Base-by-base conservation (phyloP, 2,888 invertebrate genomes). In the Torymus auratus region DNA sequence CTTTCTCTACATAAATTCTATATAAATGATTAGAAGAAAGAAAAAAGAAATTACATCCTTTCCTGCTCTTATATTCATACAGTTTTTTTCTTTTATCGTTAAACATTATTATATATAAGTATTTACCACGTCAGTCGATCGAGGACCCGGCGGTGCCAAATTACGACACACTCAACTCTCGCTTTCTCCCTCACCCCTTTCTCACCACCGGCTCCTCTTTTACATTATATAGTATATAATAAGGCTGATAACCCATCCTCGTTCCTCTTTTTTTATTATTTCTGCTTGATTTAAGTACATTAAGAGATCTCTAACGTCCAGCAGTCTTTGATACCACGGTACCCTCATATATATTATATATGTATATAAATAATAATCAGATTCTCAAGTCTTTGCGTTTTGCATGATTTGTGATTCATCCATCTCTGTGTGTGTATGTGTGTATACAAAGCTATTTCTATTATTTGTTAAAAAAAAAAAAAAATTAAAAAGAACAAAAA, bases 81-180 rank as follows among this genome's bases (percentile, higher is more conserved):
- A 78, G 56, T 74, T 5, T 7, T 41, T 41, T 2, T 28, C 7
- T 3, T 28, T 41, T 7, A 41, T 41, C 7, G 7, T 41, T 41
- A 41, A 41, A 41, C 41, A 81, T 58, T 56, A 76, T 79, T 75
- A 79, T 41, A 80, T 20, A 76, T 77, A 79, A 82, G 81, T 78
- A 78, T 82, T 84, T 83, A 84, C 84, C 83, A 82, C 82, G 83
- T 85, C 84, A 84, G 84, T 85, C 80, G 76, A 83, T 80, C 60
- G 68, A 76, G 55, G 64, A 70, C 55, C 65, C 55, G 61, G 71
- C 4, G 65, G 74, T 69, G 58, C 23, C 13, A n/a, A 14, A 71
- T 55, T 75, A 64, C 53, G 20, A n/a, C 61, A 7, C 7, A 7
- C 41, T 7, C 41, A 41, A 28, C 28, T 28, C 41, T 41, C 7